These are phyloP conservation scores for Myocastor coypus DNA, from an alignment of 2,113 vertebrate genomes.

Conservation along the genomic window DNA sequence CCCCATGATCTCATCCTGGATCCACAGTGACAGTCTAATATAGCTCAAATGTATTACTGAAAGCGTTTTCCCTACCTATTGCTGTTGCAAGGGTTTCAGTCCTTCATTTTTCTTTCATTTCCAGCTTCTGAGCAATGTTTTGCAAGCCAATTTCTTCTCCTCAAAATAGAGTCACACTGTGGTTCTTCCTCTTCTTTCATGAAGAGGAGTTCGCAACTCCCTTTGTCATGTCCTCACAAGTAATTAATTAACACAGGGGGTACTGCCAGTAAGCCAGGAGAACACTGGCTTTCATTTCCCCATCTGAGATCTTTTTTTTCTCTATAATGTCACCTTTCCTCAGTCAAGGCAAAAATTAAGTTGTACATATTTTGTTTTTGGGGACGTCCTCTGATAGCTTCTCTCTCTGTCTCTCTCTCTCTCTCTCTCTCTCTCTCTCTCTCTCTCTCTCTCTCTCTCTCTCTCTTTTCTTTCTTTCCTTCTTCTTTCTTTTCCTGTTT, in stretches of 20 bases:
- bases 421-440: too few species aligned
- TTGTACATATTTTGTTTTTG: not conserved
- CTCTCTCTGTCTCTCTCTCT: too few species aligned
- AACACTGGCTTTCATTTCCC: constrained; percentile 60
- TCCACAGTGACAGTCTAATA: not conserved
- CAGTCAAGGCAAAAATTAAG: constrained; percentile 33
- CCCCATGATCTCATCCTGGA: not conserved
- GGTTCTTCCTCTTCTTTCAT: not conserved
- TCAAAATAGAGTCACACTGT: not conserved
- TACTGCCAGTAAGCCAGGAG: constrained; percentile 29
- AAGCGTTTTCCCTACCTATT: not conserved
- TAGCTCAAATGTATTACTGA: not conserved
- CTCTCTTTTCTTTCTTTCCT: too few species aligned
- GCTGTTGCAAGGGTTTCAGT: not conserved
- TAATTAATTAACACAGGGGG: constrained; percentile 60
- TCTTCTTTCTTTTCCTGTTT: too few species aligned
- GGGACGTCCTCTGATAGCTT: not conserved
- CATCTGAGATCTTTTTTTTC: constrained; percentile 34
- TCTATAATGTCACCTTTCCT: constrained; percentile 28
- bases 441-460: too few species aligned
- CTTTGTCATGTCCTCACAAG: not conserved
- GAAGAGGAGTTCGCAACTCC: constrained; percentile 13
- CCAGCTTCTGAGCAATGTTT: not conserved
- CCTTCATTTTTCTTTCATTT: constrained; percentile 41
- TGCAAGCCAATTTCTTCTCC: constrained; percentile 44